These are phyloP conservation scores for Nemotelus nigrinus DNA, from an alignment of 2,888 invertebrate species.

Conservation along the genomic window DNA sequence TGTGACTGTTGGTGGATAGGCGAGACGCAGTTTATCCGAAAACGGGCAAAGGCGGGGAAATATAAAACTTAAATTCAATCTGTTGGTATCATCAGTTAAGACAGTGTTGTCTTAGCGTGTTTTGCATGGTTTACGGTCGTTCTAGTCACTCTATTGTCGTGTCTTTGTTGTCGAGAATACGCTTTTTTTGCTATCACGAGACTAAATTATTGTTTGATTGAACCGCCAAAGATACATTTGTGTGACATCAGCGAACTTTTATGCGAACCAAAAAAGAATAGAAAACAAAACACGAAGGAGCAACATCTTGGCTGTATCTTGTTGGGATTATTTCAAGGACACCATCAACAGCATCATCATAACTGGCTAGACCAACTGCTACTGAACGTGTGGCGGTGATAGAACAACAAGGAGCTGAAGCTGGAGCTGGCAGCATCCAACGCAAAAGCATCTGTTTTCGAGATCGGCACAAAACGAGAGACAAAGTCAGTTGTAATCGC, in stretches of 20 bases:
- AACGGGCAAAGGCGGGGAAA: slow-evolving; percentile 9
- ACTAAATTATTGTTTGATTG: neutral
- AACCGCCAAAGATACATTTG: neutral
- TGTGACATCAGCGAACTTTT: neutral
- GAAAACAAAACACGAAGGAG: neutral
- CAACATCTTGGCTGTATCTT: neutral
- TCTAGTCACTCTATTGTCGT: no score
- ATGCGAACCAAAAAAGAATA: neutral
- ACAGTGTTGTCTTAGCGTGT: slow-evolving; percentile 33
- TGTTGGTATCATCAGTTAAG: slow-evolving; percentile 37
- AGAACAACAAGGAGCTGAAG: neutral
- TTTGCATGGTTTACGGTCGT: neutral
- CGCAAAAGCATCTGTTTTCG: slow-evolving; percentile 6
- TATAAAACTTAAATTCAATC: slow-evolving; percentile 43
- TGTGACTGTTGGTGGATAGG: neutral
- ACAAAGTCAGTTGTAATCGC: slow-evolving; percentile 42
- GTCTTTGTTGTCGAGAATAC: no score
- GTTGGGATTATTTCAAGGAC: slow-evolving; percentile 32
- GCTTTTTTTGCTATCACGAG: no score
- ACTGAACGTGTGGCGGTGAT: no score
- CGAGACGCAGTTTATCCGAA: slow-evolving; percentile 35
- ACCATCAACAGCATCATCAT: slow-evolving; percentile 24
- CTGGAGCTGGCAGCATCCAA: slow-evolving; percentile 11
- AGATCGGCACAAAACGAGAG: neutral
- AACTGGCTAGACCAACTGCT: neutral